Evolutionary conservation across 2,888 invertebrate species (phyloP), one percentile per base, ranked within the genome.

Genomic region (Lepidocyrtoides sp.): DNA sequence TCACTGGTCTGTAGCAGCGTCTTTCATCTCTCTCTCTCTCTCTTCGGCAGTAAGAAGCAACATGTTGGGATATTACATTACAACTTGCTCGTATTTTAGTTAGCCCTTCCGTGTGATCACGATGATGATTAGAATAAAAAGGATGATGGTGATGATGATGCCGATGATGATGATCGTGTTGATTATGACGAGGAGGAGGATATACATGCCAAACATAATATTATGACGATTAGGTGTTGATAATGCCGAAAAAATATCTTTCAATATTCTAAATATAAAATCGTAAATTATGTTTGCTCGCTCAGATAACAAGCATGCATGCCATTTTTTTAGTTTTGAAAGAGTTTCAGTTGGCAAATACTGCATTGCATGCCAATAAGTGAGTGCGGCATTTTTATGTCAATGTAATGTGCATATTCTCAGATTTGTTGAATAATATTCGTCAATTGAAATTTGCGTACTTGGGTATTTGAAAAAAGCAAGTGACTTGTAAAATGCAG

Each of bases 201-300:
- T 89, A 88, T 82, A 89, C 82, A 82, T 89, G 89, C 89, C 89
- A 89, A 89, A 89, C 83, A 72, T 75, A 75, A 75, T 83, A 83
- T 83, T 75, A 89, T 66, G 66, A 66, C 66, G 84, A 90, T 84
- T 72, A 90, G 85, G 85, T 90, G 90, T 69, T 85, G 90, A 90
- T 85, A 79, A 79, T 72, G 48, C 51, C 57, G 54, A 81, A 44
- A 14, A 90, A 54, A 54, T 63, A 41, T 48, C 85, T 85, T 44
- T 81, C 69, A 69, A 79, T 85, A 85, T 85, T 85, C 85, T 85
- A 81, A 57, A 79, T 85, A 72, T 85, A 90, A 90, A 66, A 66
- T 66, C 83, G 41, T 90, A 90, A 90, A 84, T 84, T 89, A 72
- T 82, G 60, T 86, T 60, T 86, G 63, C 63, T 60, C 75, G 75